These are phyloP conservation scores for Tineola bisselliella DNA, from an alignment of 2,888 invertebrate species.

Conservation along the genomic window DNA sequence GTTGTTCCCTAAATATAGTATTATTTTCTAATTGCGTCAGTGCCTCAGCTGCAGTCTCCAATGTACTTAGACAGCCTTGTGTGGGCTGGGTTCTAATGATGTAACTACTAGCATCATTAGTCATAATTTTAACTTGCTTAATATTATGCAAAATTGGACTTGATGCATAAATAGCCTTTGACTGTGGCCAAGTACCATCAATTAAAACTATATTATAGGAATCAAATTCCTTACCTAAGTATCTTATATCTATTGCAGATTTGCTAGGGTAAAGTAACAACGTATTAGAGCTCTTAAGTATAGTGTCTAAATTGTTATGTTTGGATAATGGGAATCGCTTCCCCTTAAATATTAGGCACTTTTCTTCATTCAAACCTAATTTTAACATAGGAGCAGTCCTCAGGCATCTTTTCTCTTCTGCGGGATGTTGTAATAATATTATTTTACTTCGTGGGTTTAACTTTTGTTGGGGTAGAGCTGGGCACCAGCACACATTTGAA, in stretches of 20 bases:
- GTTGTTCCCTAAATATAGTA: slow-evolving; percentile 69
- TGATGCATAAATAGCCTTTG: slow-evolving; percentile 88
- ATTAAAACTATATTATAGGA: slow-evolving; percentile 83
- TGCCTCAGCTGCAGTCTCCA: slow-evolving; percentile 86
- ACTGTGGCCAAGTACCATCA: slow-evolving; percentile 97
- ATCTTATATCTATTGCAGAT: slow-evolving; percentile 74
- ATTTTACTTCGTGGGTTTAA: slow-evolving; percentile 76
- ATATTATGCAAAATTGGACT: slow-evolving; percentile 79
- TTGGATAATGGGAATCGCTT: slow-evolving; percentile 82
- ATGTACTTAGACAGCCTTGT: slow-evolving; percentile 88
- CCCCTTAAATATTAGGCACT: slow-evolving; percentile 83
- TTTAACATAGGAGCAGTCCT: slow-evolving; percentile 91
- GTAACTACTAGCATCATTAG: slow-evolving; percentile 81
- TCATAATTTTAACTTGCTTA: slow-evolving; percentile 83
- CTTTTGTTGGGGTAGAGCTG: slow-evolving; percentile 77
- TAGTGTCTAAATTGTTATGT: slow-evolving; percentile 72
- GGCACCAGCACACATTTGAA: slow-evolving; percentile 89
- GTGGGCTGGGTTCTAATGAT: slow-evolving; percentile 94
- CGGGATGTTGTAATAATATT: slow-evolving; percentile 90
- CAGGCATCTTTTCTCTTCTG: slow-evolving; percentile 89
- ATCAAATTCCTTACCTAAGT: slow-evolving; percentile 43
- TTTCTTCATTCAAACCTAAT: slow-evolving; percentile 75
- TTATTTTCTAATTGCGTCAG: slow-evolving; percentile 80
- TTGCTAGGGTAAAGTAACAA: slow-evolving; percentile 84
- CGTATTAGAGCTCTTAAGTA: slow-evolving; percentile 74